Evolutionary conservation across 2,888 invertebrate species (phyloP).

Genomic region (Xestia ashworthii): DNA sequence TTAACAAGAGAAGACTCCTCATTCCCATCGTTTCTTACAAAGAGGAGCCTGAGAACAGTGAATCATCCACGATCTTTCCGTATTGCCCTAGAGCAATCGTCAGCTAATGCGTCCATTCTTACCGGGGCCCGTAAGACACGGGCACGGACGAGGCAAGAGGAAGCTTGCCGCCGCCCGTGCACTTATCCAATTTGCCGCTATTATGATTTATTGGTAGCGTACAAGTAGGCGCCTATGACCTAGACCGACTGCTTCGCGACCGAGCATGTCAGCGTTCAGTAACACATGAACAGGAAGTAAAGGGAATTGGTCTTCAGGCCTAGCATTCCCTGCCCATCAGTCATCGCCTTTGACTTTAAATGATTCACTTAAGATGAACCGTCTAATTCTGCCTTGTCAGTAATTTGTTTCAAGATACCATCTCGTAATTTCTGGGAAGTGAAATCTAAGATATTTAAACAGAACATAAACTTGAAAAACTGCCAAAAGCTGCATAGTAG

Average conservation of each 20-base stretch:
- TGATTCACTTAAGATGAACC: conserved; percentile 4
- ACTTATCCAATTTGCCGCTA: conserved; percentile 89
- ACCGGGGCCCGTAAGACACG: conserved; percentile 78
- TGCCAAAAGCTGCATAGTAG: conserved; percentile 8
- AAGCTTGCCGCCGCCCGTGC: conserved; percentile 81
- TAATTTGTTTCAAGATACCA: conserved; percentile 1
- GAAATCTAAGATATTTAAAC: conserved; percentile 4
- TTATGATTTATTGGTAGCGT: conserved; percentile 87
- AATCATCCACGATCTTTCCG: conserved; percentile 50
- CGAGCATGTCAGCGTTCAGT: conserved; percentile 48
- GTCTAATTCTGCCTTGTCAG: not conserved
- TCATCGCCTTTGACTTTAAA: conserved; percentile 3
- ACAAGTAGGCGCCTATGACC: conserved; percentile 84
- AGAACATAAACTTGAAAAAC: conserved; percentile 10
- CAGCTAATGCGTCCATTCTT: conserved; percentile 60
- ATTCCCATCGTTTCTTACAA: not conserved
- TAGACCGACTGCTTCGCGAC: conserved; percentile 77
- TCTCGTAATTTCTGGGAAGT: conserved; percentile 3
- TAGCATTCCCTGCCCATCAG: conserved; percentile 5
- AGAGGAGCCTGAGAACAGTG: conserved; percentile 1
- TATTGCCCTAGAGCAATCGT: conserved; percentile 50
- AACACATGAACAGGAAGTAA: conserved; percentile 43
- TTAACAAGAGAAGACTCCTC: not conserved
- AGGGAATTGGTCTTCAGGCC: conserved; percentile 28
- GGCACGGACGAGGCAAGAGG: conserved; percentile 84